Evolutionary conservation across 2,888 invertebrate species (phyloP).

Genomic region (Mimachlamys varia): DNA sequence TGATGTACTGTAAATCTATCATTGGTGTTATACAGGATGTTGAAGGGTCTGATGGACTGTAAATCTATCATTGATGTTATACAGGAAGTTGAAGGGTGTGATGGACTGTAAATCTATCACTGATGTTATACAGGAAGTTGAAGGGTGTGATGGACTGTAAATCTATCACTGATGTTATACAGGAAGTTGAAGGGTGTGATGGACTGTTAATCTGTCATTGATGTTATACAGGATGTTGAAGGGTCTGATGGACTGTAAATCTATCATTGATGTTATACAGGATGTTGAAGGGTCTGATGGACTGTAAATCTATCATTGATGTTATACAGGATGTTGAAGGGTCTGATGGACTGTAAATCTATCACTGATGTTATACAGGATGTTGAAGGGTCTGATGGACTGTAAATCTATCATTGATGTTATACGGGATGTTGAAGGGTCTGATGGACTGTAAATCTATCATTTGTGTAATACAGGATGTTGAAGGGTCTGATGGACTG

Average conservation of each 20-base stretch:
- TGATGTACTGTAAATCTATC: constrained; percentile 88
- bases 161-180: no score
- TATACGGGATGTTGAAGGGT: constrained; percentile 87
- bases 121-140: no score
- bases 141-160: constrained; percentile 87
- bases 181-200: constrained; percentile 87
- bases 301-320: constrained; percentile 89
- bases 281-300: constrained; percentile 87
- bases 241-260: constrained; percentile 88
- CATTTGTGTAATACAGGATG: no score
- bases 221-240: constrained; percentile 86
- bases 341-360: constrained; percentile 87
- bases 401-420: constrained; percentile 90
- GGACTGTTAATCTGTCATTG: constrained; percentile 88
- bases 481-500: constrained; percentile 86
- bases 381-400: constrained; percentile 87
- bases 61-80: constrained; percentile 91
- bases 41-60: constrained; percentile 86
- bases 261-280: no score
- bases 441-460: constrained; percentile 88
- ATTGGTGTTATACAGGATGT: no score
- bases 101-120: constrained; percentile 88
- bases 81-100: constrained; percentile 87
- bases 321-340: constrained; percentile 86
- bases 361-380: no score